Conservation (phyloP, 2,113 vertebrate species). For the Epinephelus fuscoguttatus region DNA sequence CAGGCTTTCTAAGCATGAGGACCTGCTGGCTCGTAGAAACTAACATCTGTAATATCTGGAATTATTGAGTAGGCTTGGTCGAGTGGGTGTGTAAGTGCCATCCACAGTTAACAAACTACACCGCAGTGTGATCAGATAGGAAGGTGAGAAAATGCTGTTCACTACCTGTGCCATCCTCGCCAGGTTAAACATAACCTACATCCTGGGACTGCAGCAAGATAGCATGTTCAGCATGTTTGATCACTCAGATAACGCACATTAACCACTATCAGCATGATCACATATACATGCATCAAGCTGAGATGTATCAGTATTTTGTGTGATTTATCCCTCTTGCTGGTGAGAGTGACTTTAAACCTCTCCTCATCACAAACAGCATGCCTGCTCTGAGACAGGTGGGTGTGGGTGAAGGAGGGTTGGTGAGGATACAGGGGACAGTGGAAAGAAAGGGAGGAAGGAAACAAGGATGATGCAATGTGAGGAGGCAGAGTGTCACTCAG, state of each 20-base stretch:
- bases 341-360: background rate
- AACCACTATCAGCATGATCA: background rate
- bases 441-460: background rate
- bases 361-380: background rate
- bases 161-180: background rate
- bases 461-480: conserved; percentile 15
- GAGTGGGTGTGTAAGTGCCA: too few species aligned
- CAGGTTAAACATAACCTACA: too few species aligned
- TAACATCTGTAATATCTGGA: too few species aligned
- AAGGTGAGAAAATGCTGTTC: background rate
- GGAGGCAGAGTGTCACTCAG: too few species aligned
- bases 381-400: background rate
- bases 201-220: too few species aligned
- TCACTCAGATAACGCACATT: too few species aligned
- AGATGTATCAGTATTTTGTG: too few species aligned
- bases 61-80: too few species aligned
- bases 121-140: background rate
- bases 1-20: background rate
- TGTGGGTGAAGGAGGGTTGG: background rate
- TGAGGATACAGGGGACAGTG: background rate
- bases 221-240: background rate
- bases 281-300: too few species aligned
- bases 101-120: background rate
- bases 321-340: background rate
- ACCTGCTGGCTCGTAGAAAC: background rate